Evolutionary conservation across 2,888 invertebrate genomes (phyloP).

Genomic region (Drosophila borborema): DNA sequence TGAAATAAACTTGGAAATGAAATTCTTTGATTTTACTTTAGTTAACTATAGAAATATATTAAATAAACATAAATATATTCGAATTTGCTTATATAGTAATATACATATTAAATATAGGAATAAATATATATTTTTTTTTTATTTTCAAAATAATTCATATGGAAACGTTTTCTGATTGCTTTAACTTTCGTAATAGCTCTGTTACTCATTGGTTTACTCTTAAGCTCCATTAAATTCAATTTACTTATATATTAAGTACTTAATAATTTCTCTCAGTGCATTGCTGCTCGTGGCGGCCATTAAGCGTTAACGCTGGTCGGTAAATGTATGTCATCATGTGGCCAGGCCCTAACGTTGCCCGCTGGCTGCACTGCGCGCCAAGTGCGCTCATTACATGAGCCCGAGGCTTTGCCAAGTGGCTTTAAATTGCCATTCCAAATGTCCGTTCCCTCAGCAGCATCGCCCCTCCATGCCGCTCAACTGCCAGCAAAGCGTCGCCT

Average conservation of each 20-base stretch:
- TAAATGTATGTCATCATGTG: slow-evolving; percentile 67
- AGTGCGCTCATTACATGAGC: slow-evolving; percentile 66
- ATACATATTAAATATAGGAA: no score
- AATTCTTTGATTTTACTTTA: neutral
- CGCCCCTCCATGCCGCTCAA: neutral
- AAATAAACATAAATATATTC: no score
- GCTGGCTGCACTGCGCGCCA: slow-evolving; percentile 36
- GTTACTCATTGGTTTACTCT: neutral
- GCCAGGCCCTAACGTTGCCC: slow-evolving; percentile 7
- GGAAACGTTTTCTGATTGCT: no score
- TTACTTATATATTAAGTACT: neutral
- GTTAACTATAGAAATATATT: no score
- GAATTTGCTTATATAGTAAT: no score
- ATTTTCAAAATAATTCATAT: no score
- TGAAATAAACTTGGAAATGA: no score
- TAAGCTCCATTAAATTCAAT: neutral
- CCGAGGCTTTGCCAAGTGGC: slow-evolving; percentile 59
- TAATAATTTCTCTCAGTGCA: neutral
- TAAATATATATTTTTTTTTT: no score
- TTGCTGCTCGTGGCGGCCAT: slow-evolving; percentile 31
- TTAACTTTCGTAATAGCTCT: neutral
- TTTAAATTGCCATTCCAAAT: slow-evolving; percentile 44
- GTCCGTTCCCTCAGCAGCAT: neutral
- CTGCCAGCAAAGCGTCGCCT: no score
- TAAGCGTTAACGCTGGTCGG: slow-evolving; percentile 28